These are phyloP conservation scores for Elysia crispata DNA, from an alignment of 2,888 invertebrate genomes.

Conservation along the genomic window DNA sequence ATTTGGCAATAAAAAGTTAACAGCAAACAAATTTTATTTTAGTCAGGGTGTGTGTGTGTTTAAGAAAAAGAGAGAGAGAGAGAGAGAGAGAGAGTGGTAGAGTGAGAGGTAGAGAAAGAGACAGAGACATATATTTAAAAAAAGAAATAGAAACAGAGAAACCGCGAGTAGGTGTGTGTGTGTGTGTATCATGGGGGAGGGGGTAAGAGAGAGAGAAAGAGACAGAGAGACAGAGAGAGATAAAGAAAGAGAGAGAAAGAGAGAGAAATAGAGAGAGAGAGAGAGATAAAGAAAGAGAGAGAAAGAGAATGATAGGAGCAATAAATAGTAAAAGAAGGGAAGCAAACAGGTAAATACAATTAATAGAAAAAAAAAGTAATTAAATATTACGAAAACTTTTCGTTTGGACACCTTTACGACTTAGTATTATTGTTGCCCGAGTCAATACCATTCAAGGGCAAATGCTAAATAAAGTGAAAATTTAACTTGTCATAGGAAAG, in stretches of 20 bases:
- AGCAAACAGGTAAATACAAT: no score
- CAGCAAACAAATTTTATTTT: no score
- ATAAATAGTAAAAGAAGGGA: no score
- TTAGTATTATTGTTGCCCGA: no score
- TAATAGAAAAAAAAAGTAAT: no score
- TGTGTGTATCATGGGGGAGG: background rate
- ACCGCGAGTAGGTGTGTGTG: background rate
- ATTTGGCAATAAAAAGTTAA: no score
- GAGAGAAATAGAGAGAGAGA: slow-evolving; percentile 1
- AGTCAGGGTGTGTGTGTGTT: no score
- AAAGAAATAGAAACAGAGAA: background rate
- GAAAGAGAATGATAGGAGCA: background rate
- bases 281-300: slow-evolving; percentile 13
- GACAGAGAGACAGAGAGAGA: slow-evolving; percentile 38
- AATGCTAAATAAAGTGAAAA: no score
- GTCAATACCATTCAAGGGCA: no score
- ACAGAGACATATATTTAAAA: background rate
- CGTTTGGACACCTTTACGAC: no score
- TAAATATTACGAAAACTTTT: no score
- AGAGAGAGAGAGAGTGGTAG: slow-evolving; percentile 20
- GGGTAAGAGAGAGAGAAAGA: background rate
- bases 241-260: slow-evolving; percentile 27
- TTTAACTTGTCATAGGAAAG: no score
- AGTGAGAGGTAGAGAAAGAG: background rate
- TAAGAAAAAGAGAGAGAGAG: background rate